phyloP scores from a whole-genome alignment of 2,113 vertebrate genomes.

The Siniperca knerii region DNA sequence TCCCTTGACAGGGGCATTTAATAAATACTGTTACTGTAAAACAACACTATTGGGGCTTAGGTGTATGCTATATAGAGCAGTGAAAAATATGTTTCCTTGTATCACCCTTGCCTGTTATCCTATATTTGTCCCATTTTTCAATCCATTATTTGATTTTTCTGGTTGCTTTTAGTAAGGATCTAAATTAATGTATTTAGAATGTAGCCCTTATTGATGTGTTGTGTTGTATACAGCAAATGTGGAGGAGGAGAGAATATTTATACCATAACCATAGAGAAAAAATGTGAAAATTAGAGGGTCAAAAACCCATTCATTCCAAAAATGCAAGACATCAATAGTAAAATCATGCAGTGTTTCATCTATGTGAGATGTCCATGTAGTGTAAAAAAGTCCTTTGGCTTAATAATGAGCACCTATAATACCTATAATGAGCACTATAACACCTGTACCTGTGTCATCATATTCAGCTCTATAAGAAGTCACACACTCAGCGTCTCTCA shows the following conservation, averaged over 20 bases:
- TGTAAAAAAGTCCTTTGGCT: neutral
- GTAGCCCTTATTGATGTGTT: conserved; percentile 27
- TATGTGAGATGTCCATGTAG: conserved; percentile 14
- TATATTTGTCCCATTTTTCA: conserved; percentile 47
- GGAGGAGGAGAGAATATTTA: conserved; percentile 13
- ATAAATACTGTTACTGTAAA: conserved; percentile 52
- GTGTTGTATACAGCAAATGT: conserved; percentile 22
- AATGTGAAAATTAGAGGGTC: conserved; percentile 13
- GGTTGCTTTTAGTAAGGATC: conserved; percentile 35
- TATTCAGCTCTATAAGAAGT: conserved; percentile 6
- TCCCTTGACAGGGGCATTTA: conserved; percentile 26
- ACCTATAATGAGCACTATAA: neutral
- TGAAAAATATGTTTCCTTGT: conserved; percentile 44
- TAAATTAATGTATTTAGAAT: conserved; percentile 48
- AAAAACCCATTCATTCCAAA: conserved; percentile 36
- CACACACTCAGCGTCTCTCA: neutral
- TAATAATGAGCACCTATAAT: neutral
- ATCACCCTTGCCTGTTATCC: conserved; percentile 28
- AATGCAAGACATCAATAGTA: conserved; percentile 6
- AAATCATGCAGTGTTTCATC: conserved; percentile 1
- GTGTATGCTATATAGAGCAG: neutral
- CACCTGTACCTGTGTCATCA: neutral
- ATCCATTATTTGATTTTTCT: conserved; percentile 50
- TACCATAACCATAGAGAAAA: neutral
- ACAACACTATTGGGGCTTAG: conserved; percentile 15